Percentiles rank a stretch among this genome's conserved stretches.
These are phyloP conservation scores for Catamblyrhynchus diadema DNA, from an alignment of 2,797 vertebrate species.

Conservation along the genomic window DNA sequence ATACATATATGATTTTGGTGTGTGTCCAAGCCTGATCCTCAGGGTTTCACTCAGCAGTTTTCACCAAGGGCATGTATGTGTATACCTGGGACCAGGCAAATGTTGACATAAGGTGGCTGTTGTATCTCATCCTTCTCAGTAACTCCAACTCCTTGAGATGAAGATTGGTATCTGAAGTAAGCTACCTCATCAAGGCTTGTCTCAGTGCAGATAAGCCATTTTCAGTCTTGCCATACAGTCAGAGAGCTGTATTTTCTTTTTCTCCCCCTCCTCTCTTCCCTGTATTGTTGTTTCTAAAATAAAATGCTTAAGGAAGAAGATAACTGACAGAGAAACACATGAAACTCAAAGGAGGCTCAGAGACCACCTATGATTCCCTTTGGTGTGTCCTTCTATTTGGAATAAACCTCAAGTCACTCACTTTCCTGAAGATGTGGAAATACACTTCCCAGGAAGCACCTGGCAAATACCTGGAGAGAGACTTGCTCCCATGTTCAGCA, in stretches of 20 bases:
- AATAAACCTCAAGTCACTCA: background rate
- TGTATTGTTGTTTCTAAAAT: background rate
- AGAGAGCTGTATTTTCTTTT: background rate
- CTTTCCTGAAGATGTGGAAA: background rate
- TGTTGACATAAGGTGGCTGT: background rate
- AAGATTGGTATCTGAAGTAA: background rate
- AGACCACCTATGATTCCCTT: background rate
- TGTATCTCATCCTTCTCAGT: background rate
- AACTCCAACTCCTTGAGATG: background rate
- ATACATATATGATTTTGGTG: background rate
- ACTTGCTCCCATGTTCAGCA: background rate
- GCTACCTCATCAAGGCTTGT: background rate
- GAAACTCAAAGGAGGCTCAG: background rate
- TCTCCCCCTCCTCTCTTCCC: background rate
- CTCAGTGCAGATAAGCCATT: background rate
- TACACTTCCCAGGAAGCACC: background rate
- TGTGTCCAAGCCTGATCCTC: background rate
- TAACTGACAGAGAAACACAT: background rate
- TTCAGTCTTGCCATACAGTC: background rate
- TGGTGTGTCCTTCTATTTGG: background rate
- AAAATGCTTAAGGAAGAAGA: background rate
- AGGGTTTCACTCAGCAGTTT: background rate
- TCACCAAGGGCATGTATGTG: background rate
- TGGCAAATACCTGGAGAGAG: background rate
- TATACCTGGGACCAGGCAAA: background rate